Evolutionary conservation across 1,140 invertebrate genomes (phyloP).

Genomic region (Portunus trituberculatus): DNA sequence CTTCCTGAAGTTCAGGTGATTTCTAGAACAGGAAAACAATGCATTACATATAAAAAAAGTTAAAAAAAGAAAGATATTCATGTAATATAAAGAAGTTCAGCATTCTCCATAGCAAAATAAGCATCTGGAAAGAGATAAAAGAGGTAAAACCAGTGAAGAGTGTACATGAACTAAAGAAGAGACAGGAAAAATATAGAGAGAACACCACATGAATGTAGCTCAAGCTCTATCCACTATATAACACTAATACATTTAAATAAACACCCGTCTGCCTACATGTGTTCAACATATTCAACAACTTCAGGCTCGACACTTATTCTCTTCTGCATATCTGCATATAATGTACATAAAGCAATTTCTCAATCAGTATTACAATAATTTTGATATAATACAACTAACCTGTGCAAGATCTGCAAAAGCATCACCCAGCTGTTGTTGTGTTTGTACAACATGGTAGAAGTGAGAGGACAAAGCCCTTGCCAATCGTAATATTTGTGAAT

Average conservation of each 20-base stretch:
- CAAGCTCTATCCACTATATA: too few relatives aligned
- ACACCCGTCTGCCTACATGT: too few relatives aligned
- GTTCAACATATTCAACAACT: too few relatives aligned
- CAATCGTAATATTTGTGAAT: conserved; percentile 92
- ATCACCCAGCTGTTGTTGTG: conserved; percentile 68
- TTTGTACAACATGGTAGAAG: conserved; percentile 87
- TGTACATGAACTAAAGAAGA: neutral
- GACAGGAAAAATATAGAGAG: neutral
- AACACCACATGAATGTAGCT: too few relatives aligned
- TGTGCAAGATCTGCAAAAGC: conserved; percentile 87
- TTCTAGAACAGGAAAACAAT: conserved; percentile 51
- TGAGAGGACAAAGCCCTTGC: conserved; percentile 88
- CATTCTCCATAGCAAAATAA: neutral
- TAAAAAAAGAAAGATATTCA: too few relatives aligned
- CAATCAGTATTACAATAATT: neutral
- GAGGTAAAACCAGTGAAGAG: neutral
- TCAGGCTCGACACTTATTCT: too few relatives aligned
- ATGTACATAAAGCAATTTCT: neutral
- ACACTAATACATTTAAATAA: too few relatives aligned
- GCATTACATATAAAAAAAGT: too few relatives aligned
- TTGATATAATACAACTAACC: conserved; percentile 79
- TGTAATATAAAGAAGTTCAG: too few relatives aligned
- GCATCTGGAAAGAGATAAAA: neutral
- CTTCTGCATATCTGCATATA: too few relatives aligned
- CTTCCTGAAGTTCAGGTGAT: conserved; percentile 93